Evolutionary conservation across 2,888 invertebrate genomes (phyloP).

Genomic region (Camponotus fellah): DNA sequence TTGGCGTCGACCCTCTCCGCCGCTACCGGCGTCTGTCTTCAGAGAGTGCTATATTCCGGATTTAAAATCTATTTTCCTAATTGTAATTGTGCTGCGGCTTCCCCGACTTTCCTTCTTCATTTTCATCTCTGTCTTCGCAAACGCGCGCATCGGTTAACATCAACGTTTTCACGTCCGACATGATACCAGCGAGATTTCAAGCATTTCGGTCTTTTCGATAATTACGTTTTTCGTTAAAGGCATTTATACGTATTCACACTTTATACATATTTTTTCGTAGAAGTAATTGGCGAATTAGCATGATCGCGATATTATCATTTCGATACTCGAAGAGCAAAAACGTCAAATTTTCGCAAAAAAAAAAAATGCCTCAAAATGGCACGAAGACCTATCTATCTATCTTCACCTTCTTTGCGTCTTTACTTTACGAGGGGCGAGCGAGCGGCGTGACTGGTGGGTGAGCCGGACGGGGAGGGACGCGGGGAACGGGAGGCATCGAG

Average conservation of each 20-base stretch:
- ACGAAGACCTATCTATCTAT: slow-evolving; percentile 23
- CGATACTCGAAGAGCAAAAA: not conserved
- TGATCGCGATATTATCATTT: not conserved
- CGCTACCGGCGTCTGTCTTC: slow-evolving; percentile 30
- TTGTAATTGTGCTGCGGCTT: slow-evolving; percentile 76
- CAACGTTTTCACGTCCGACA: not conserved
- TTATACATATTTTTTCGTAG: not conserved
- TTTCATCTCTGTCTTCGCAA: slow-evolving; percentile 17
- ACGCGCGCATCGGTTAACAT: not conserved
- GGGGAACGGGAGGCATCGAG: slow-evolving; percentile 57
- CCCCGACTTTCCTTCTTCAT: slow-evolving; percentile 28
- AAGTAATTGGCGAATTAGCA: slow-evolving; percentile 22
- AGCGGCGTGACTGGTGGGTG: slow-evolving; percentile 60
- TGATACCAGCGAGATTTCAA: not conserved
- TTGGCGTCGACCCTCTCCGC: slow-evolving; percentile 24
- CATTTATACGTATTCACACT: not conserved
- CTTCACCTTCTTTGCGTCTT: slow-evolving; percentile 44
- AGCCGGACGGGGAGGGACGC: slow-evolving; percentile 50
- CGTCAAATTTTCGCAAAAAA: not conserved
- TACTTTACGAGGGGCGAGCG: slow-evolving; percentile 60
- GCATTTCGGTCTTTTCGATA: not conserved
- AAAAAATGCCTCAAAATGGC: not conserved
- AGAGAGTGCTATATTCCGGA: slow-evolving; percentile 72
- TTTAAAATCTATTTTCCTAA: slow-evolving; percentile 85
- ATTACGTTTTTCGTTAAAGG: not conserved